Evolutionary conservation across 1,140 invertebrate genomes (phyloP), one percentile per base, ranked within the genome.

Genomic region (Aradophagus sp.): DNA sequence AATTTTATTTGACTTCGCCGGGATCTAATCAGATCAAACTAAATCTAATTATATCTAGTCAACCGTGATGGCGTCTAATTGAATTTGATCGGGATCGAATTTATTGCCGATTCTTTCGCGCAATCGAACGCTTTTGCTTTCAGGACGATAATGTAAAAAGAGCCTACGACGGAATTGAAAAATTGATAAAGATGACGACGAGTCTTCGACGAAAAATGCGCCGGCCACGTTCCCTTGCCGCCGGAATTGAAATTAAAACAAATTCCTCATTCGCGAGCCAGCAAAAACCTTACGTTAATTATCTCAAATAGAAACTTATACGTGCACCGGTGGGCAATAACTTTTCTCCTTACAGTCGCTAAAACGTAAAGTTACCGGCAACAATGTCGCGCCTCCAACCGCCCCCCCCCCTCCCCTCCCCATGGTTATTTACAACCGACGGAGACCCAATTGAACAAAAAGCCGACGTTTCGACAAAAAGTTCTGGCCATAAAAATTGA

Each of bases 251-350:
- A 38, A 65, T 65, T 41, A 65, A 65, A 65, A 42, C 26, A 48
- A 48, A 65, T 65, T 19, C 17, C 29, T 47, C 41, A 48, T 45
- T 23, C 11, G 13, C 14, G 29, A 5, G 17, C 13, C 31, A n/a
- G 52, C 36, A 66, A 66, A 66, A 66, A 66, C 44, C 44, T 66
- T 66, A 66, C 62, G 56, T 66, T 66, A 66, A 66, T 66, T 66
- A 66, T 47, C 48, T 13, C 48, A 63, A 63, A 63, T 55, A 53
- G 48, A 55, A 63, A 63, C 59, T 63, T 63, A 63, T 63, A 63
- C 47, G 59, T 53, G 47, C 59, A 63, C 59, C 17, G 32, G 59
- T 26, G 48, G 19, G 59, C 39, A 47, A 63, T 63, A 63, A 63
- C 48, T 63, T 63, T 53, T 47, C 39, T 39, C 59, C 41, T 34